phyloP scores from a whole-genome alignment of 2,113 vertebrate genomes.

The Procavia capensis region DNA sequence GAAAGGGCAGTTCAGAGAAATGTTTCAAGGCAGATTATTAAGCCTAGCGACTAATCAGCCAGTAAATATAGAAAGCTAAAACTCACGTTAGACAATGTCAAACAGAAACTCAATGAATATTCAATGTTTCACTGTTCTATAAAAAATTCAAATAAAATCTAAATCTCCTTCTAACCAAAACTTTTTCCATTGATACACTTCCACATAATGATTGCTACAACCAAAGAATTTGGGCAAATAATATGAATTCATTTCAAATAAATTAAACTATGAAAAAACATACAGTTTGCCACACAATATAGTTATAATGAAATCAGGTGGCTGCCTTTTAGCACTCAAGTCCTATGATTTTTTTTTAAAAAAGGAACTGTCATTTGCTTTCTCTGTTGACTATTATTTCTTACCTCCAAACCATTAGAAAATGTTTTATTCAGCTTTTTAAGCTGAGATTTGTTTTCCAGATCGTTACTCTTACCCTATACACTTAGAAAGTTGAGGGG shows the following conservation, averaged over 20 bases:
- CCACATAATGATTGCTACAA: constrained; percentile 1
- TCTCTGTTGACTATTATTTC: neutral
- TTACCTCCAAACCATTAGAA: neutral
- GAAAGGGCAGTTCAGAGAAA: no score
- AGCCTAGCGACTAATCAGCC: no score
- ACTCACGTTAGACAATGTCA: neutral
- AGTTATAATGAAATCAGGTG: neutral
- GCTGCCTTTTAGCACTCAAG: neutral
- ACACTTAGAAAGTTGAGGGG: constrained; percentile 32
- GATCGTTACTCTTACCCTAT: neutral
- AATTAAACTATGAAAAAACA: constrained; percentile 25
- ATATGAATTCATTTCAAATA: neutral
- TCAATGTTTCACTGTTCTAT: neutral
- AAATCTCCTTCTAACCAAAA: neutral
- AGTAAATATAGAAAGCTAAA: neutral
- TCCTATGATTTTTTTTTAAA: no score
- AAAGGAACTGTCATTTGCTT: neutral
- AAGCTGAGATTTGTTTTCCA: neutral
- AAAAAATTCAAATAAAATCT: constrained; percentile 9
- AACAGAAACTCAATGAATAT: neutral
- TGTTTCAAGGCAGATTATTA: no score
- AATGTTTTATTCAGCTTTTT: neutral
- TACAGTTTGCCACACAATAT: neutral
- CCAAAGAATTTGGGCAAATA: constrained; percentile 22
- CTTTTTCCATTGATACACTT: neutral